Evolutionary conservation across 1,140 invertebrate species (phyloP).

Genomic region (Sitophilus oryzae): DNA sequence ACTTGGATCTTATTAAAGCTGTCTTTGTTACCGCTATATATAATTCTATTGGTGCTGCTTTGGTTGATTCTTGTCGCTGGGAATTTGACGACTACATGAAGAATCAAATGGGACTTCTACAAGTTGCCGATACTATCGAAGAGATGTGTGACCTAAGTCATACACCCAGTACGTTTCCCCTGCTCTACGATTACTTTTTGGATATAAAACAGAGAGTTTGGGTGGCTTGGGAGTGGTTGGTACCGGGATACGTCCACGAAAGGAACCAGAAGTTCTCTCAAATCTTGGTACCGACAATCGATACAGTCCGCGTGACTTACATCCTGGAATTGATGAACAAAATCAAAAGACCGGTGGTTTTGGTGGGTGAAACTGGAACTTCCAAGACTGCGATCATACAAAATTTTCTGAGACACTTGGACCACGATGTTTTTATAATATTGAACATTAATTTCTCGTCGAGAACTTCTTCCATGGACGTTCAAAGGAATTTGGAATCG

Average conservation of each 20-base stretch:
- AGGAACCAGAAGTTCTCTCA: slow-evolving; percentile 64
- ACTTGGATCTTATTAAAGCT: slow-evolving; percentile 57
- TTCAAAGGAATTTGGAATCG: slow-evolving; percentile 80
- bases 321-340: slow-evolving; percentile 72
- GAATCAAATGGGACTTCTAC: slow-evolving; percentile 62
- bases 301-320: slow-evolving; percentile 75
- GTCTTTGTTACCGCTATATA: slow-evolving; percentile 73
- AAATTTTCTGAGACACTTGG: slow-evolving; percentile 69
- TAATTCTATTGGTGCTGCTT: slow-evolving; percentile 74
- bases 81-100: slow-evolving; percentile 79
- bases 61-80: slow-evolving; percentile 60
- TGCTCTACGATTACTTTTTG: slow-evolving; percentile 77
- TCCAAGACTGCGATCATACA: slow-evolving; percentile 85
- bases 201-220: slow-evolving; percentile 65
- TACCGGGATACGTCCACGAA: slow-evolving; percentile 71
- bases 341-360: slow-evolving; percentile 67
- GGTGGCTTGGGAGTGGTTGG: slow-evolving; percentile 77
- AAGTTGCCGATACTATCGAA: slow-evolving; percentile 56
- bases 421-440: slow-evolving; percentile 59
- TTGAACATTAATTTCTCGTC: slow-evolving; percentile 87
- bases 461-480: slow-evolving; percentile 79
- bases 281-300: slow-evolving; percentile 83
- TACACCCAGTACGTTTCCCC: slow-evolving; percentile 59
- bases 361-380: slow-evolving; percentile 84
- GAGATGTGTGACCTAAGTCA: slow-evolving; percentile 62